These are phyloP conservation scores for Plebejus melissa DNA, from an alignment of 2,888 invertebrate genomes.

Conservation along the genomic window DNA sequence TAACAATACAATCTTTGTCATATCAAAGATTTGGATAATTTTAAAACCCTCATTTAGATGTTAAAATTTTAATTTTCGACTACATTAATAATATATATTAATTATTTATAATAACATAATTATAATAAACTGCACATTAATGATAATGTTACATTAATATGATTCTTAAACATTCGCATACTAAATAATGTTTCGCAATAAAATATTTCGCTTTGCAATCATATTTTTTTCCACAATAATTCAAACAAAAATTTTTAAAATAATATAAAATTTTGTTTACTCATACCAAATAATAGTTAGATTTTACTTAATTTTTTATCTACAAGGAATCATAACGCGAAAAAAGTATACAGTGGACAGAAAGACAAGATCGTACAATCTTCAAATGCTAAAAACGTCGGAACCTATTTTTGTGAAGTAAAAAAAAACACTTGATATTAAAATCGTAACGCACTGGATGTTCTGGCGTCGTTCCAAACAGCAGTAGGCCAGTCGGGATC, in stretches of 20 bases:
- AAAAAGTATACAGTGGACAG: neutral
- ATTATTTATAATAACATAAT: too few relatives aligned
- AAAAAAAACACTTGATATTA: constrained; percentile 32
- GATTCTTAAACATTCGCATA: neutral
- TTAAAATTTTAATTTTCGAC: too few relatives aligned
- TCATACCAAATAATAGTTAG: too few relatives aligned
- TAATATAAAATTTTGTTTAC: too few relatives aligned
- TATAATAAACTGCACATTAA: neutral
- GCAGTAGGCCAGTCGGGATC: constrained; percentile 30
- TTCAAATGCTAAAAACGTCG: neutral
- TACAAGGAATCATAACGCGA: neutral
- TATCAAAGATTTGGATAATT: neutral
- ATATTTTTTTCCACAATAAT: neutral
- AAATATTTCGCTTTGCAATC: neutral
- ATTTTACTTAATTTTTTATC: neutral
- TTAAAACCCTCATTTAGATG: neutral
- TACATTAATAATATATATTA: too few relatives aligned
- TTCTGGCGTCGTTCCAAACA: constrained; percentile 33
- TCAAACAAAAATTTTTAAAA: too few relatives aligned
- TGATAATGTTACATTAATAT: neutral
- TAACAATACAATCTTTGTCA: neutral
- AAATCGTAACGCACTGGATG: constrained; percentile 30
- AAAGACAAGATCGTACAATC: neutral
- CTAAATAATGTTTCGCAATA: neutral
- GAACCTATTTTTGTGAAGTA: neutral